phyloP scores from a whole-genome alignment of 2,888 invertebrate species.

The Hecatera dysodea region DNA sequence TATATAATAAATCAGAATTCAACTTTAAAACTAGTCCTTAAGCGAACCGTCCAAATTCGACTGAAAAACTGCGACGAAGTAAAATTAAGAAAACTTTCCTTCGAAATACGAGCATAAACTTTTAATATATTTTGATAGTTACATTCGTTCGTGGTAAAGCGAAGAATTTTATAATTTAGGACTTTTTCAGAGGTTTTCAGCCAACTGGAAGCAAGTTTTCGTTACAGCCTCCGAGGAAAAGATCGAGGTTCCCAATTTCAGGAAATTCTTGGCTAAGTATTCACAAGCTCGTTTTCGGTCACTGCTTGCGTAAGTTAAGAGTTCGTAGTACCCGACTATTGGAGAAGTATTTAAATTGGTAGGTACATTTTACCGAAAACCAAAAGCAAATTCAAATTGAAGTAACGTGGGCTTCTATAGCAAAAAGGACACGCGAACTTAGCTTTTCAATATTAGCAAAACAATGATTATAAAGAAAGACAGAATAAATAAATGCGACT shows the following conservation, averaged over 20 bases:
- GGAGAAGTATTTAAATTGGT: background rate
- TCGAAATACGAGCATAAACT: conserved; percentile 34
- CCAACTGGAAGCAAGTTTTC: conserved; percentile 10
- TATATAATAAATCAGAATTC: background rate
- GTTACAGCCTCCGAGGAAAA: conserved; percentile 17
- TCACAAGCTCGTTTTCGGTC: conserved; percentile 25
- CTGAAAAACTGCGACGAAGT: conserved; percentile 12
- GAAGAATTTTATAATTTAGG: conserved; percentile 45
- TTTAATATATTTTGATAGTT: conserved; percentile 49
- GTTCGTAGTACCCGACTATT: background rate
- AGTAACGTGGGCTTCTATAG: no score
- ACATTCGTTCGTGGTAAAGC: conserved; percentile 29
- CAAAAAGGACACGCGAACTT: no score
- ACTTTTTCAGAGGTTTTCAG: conserved; percentile 29
- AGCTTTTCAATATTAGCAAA: no score
- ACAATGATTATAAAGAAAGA: no score
- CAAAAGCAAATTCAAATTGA: background rate
- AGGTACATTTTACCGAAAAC: background rate
- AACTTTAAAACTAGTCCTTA: conserved; percentile 8
- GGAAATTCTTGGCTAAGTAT: conserved; percentile 15
- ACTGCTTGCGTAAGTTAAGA: conserved; percentile 35
- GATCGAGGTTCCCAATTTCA: conserved; percentile 21
- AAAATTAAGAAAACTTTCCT: conserved; percentile 33
- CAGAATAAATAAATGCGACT: no score
- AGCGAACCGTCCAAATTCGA: background rate